These are phyloP conservation scores for Leptopilina boulardi DNA, from an alignment of 1,140 invertebrate species.

Conservation along the genomic window DNA sequence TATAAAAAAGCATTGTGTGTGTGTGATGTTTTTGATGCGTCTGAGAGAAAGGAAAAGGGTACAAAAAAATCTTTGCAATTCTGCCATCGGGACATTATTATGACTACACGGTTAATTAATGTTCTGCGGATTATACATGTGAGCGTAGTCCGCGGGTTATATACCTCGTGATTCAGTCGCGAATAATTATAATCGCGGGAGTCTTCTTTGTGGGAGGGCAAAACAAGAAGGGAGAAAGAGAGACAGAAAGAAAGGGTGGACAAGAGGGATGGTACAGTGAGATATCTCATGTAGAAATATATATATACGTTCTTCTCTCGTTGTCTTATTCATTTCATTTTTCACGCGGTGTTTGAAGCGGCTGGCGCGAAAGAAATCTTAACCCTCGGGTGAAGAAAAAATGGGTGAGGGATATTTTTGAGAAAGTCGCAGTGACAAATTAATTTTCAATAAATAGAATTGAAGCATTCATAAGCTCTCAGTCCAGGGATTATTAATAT, in stretches of 20 bases:
- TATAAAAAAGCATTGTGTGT: conserved; percentile 46
- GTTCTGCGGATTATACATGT: conserved; percentile 66
- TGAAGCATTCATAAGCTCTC: too few relatives aligned
- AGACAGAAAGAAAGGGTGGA: neutral
- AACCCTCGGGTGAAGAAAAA: neutral
- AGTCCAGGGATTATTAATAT: too few relatives aligned
- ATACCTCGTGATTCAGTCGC: conserved; percentile 52
- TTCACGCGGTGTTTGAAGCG: conserved; percentile 12
- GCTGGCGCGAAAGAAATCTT: neutral
- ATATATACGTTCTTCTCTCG: neutral
- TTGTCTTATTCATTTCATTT: conserved; percentile 22
- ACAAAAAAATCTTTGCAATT: too few relatives aligned
- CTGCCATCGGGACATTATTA: conserved; percentile 66
- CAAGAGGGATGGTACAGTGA: conserved; percentile 24
- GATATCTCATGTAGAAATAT: conserved; percentile 10
- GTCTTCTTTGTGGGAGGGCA: conserved; percentile 41
- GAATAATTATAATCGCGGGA: conserved; percentile 62
- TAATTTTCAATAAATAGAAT: too few relatives aligned
- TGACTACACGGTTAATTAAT: conserved; percentile 73
- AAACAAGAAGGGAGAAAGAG: neutral
- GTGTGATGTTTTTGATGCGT: conserved; percentile 37
- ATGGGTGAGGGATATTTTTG: neutral
- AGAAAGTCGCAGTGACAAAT: neutral
- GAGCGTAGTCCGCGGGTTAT: conserved; percentile 39
- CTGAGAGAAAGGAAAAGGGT: conserved; percentile 36